These are phyloP conservation scores for Sympetrum striolatum DNA, from an alignment of 2,888 invertebrate genomes.

Conservation along the genomic window DNA sequence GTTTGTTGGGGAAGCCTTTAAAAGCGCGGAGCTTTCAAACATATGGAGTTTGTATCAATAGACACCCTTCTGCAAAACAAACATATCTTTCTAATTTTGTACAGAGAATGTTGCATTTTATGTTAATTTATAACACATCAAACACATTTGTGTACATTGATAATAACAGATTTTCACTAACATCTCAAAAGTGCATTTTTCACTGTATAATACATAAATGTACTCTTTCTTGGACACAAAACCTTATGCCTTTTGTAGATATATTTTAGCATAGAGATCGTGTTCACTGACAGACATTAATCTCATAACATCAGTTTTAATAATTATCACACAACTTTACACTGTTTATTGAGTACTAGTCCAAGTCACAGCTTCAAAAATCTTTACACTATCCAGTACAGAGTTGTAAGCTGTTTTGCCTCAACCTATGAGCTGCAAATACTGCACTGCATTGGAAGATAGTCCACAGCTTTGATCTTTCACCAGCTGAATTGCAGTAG, in stretches of 20 bases:
- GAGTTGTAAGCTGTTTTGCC: constrained; percentile 59
- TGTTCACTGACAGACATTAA: background rate
- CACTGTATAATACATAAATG: background rate
- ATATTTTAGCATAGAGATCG: background rate
- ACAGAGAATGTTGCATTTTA: background rate
- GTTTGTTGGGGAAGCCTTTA: background rate
- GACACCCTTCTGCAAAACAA: background rate
- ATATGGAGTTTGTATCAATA: background rate
- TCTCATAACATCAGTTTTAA: constrained; percentile 4
- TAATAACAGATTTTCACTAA: constrained; percentile 16
- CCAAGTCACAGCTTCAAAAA: too few species aligned
- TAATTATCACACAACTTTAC: constrained; percentile 31
- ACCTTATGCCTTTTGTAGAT: background rate
- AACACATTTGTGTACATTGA: background rate
- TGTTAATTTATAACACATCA: constrained; percentile 8
- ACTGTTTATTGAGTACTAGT: too few species aligned
- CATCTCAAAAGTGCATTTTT: background rate
- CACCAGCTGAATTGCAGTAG: constrained; percentile 57
- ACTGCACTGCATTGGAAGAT: constrained; percentile 49
- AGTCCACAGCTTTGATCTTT: constrained; percentile 57
- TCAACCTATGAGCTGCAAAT: constrained; percentile 48
- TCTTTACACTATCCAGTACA: constrained; percentile 48
- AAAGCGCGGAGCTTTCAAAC: background rate
- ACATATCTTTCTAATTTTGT: background rate
- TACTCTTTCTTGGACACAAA: background rate